A percentile compares a stretch with the other conserved stretches of the same genome.
Conservation (phyloP, 2,797 vertebrate species). For the Odontamblyopus lacepedii region DNA sequence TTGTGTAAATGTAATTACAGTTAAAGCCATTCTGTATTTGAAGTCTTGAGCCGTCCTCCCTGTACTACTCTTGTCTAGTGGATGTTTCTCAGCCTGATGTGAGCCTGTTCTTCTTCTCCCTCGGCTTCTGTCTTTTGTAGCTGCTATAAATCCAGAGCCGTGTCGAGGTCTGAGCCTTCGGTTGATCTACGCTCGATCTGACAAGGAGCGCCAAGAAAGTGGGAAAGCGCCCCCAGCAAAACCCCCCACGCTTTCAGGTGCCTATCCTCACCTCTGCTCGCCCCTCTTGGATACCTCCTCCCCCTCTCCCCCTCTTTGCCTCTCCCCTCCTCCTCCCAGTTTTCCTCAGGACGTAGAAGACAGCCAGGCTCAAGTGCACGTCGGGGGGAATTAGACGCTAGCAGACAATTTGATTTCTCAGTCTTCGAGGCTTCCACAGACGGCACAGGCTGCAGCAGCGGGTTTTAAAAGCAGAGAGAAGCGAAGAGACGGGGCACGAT, state of each 20-base stretch:
- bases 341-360: slow-evolving; percentile 57
- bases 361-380: slow-evolving; percentile 64
- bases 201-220: slow-evolving; percentile 63
- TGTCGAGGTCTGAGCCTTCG: slow-evolving; percentile 62
- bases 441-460: slow-evolving; percentile 11
- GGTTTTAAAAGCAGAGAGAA: background rate
- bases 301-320: background rate
- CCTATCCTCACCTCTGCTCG: slow-evolving; percentile 8
- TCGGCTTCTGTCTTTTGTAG: slow-evolving; percentile 1
- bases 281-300: slow-evolving; percentile 40
- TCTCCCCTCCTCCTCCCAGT: slow-evolving; percentile 12
- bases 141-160: slow-evolving; percentile 45
- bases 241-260: slow-evolving; percentile 36
- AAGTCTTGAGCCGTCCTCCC: background rate
- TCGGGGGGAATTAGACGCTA: slow-evolving; percentile 73
- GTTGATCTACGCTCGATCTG: slow-evolving; percentile 66
- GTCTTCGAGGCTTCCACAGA: slow-evolving; percentile 59
- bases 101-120: background rate
- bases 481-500: slow-evolving; percentile 21
- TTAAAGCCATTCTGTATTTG: background rate
- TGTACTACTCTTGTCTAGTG: background rate
- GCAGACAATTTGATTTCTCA: slow-evolving; percentile 77
- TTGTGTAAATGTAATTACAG: background rate
- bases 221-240: slow-evolving; percentile 55
- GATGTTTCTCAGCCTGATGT: background rate